These are phyloP conservation scores for Homalodisca vitripennis DNA, from an alignment of 1,140 invertebrate genomes.

Conservation along the genomic window DNA sequence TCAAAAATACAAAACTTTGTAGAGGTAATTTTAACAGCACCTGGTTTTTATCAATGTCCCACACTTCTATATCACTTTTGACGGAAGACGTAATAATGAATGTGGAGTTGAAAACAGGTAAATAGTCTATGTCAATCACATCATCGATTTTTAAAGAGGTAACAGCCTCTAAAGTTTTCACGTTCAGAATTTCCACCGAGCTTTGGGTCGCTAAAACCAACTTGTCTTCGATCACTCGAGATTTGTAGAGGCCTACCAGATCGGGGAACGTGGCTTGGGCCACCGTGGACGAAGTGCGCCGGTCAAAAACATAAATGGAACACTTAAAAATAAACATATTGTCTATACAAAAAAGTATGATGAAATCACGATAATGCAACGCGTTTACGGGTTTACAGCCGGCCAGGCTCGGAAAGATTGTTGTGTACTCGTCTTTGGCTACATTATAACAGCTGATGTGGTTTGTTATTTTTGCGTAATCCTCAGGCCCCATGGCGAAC, in stretches of 20 bases:
- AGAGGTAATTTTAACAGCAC: slow-evolving; percentile 8
- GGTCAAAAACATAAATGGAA: slow-evolving; percentile 3
- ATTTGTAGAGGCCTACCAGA: slow-evolving; percentile 5
- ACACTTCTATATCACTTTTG: slow-evolving; percentile 17
- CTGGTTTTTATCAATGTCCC: neutral
- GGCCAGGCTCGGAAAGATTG: neutral
- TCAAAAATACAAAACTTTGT: slow-evolving; percentile 23
- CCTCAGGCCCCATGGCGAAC: neutral
- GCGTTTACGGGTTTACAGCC: slow-evolving; percentile 14
- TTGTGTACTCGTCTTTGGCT: slow-evolving; percentile 5
- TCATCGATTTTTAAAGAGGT: slow-evolving; percentile 3
- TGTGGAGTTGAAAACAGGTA: slow-evolving; percentile 6
- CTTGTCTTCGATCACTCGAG: neutral
- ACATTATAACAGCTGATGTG: slow-evolving; percentile 7
- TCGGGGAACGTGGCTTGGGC: neutral
- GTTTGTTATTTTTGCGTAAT: slow-evolving; percentile 6
- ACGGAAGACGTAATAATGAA: slow-evolving; percentile 14
- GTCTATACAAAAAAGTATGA: slow-evolving; percentile 7
- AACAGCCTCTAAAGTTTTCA: neutral
- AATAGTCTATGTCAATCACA: slow-evolving; percentile 14
- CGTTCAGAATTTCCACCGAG: slow-evolving; percentile 3
- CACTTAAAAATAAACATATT: slow-evolving; percentile 16
- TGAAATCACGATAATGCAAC: neutral
- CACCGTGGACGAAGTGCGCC: neutral
- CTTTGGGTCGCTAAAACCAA: slow-evolving; percentile 10